Evolutionary conservation across 2,888 invertebrate species (phyloP).

Genomic region (Athalia rosae): DNA sequence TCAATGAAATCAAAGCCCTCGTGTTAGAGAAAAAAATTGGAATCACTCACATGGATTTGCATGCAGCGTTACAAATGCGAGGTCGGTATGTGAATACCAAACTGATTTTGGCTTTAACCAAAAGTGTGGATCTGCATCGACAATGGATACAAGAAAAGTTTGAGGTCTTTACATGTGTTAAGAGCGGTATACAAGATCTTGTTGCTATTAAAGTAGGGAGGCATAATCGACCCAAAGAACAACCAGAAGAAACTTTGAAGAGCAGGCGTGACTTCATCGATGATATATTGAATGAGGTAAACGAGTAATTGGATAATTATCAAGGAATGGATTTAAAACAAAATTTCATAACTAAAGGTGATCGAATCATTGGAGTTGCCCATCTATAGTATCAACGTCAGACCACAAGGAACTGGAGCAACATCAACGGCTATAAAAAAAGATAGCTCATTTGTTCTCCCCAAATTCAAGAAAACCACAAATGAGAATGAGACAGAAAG

Average conservation of each 20-base stretch:
- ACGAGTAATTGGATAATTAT: not conserved
- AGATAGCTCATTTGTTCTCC: constrained; percentile 52
- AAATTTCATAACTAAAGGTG: constrained; percentile 44
- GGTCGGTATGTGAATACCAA: constrained; percentile 68
- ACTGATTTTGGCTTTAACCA: constrained; percentile 69
- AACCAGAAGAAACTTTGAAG: constrained; percentile 51
- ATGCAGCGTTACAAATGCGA: constrained; percentile 68
- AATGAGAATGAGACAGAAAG: constrained; percentile 49
- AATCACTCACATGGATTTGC: constrained; percentile 70
- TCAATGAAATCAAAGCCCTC: constrained; percentile 66
- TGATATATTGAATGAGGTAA: constrained; percentile 57
- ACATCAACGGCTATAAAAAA: constrained; percentile 51
- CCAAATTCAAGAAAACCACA: constrained; percentile 47
- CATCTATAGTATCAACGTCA: constrained; percentile 46
- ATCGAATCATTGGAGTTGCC: constrained; percentile 52
- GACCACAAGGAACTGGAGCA: constrained; percentile 49
- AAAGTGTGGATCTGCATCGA: constrained; percentile 65
- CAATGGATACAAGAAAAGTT: constrained; percentile 65
- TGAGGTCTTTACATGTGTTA: constrained; percentile 60
- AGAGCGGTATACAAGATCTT: constrained; percentile 59
- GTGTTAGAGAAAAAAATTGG: constrained; percentile 65
- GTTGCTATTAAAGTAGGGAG: constrained; percentile 56
- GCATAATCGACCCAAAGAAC: constrained; percentile 59
- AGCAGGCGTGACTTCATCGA: constrained; percentile 53
- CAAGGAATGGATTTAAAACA: not conserved